Evolutionary conservation across 2,888 invertebrate species (phyloP).

Genomic region (Stenurella melanura): DNA sequence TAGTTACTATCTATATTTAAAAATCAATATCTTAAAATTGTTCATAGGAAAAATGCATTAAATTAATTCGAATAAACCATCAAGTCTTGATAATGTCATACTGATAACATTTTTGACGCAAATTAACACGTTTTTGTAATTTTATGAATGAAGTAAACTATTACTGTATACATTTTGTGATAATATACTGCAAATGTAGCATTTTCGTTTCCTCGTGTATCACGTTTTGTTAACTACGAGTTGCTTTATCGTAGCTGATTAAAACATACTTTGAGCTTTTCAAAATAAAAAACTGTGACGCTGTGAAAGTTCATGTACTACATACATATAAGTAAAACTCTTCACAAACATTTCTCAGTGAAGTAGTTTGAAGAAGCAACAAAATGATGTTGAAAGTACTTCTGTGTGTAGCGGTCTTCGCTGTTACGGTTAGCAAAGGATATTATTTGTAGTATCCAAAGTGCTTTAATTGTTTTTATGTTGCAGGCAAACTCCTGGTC

Average conservation of each 20-base stretch:
- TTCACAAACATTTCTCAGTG: background rate
- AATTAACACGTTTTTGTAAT: background rate
- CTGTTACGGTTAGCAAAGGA: background rate
- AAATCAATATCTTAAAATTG: too few relatives aligned
- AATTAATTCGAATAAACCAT: too few relatives aligned
- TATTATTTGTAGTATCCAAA: background rate
- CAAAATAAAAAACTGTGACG: background rate
- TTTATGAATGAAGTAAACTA: background rate
- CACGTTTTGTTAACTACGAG: background rate
- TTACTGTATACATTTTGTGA: background rate
- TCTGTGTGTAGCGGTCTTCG: background rate
- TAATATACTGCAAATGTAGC: background rate
- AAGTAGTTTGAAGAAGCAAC: background rate
- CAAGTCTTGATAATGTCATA: too few relatives aligned
- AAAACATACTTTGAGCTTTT: background rate
- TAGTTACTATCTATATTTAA: too few relatives aligned
- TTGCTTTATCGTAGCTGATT: background rate
- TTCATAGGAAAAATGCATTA: too few relatives aligned
- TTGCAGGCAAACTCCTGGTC: background rate
- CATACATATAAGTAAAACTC: background rate
- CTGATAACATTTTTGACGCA: background rate
- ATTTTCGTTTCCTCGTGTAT: background rate
- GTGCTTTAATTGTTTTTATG: background rate
- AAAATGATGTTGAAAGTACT: conserved; percentile 4
- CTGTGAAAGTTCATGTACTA: background rate